A percentile compares a stretch with the other conserved stretches of the same genome.
phyloP scores from a whole-genome alignment of 1,140 invertebrate genomes.

The Drosophila rhopaloa region DNA sequence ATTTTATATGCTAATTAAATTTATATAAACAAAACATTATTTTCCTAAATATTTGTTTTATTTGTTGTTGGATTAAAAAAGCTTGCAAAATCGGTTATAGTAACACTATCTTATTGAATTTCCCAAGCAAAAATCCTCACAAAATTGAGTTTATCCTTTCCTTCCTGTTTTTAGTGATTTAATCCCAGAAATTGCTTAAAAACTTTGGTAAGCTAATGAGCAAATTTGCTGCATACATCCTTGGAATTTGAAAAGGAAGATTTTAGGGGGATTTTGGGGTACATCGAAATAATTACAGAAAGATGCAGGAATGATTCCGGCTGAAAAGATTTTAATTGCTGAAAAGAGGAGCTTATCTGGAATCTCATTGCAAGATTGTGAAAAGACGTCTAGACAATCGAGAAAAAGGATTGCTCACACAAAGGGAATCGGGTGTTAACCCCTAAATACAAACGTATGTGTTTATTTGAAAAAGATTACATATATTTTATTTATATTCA shows the following conservation, averaged over 20 bases:
- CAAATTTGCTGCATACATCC: conserved; percentile 6
- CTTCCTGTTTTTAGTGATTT: neutral
- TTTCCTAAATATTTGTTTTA: no score
- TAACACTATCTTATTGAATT: neutral
- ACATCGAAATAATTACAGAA: conserved; percentile 8
- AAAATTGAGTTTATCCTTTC: neutral
- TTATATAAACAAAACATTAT: no score
- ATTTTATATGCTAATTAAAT: no score
- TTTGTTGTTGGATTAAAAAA: no score
- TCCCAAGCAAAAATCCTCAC: neutral
- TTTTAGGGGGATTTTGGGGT: neutral
- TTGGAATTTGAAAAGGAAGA: neutral
- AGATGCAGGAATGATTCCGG: conserved; percentile 9
- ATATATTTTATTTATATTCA: no score
- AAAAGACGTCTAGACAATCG: conserved; percentile 2
- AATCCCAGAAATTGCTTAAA: neutral
- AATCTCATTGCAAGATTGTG: neutral
- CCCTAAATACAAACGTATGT: no score
- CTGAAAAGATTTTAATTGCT: conserved; percentile 9
- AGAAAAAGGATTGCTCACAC: neutral
- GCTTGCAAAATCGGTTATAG: no score
- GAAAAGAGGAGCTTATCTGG: neutral
- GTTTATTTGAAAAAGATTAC: no score
- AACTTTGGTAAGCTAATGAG: neutral
- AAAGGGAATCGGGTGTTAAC: neutral